Conservation (phyloP, 2,797 vertebrate genomes). For the Rhabdophis nuchalis region DNA sequence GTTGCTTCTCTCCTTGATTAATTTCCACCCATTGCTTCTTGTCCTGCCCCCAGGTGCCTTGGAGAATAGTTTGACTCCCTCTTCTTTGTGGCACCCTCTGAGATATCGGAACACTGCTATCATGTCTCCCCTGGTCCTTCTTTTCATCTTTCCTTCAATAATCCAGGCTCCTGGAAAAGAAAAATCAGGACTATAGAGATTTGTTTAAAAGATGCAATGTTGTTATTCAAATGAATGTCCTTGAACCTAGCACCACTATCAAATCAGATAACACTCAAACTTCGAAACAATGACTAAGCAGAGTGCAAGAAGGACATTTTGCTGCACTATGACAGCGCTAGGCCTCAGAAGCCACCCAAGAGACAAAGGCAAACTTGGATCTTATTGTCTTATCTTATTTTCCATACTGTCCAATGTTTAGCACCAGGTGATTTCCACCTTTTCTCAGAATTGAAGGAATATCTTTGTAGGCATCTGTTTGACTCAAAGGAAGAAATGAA, state of each 20-base stretch:
- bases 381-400: neutral
- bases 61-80: no score
- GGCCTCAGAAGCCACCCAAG: neutral
- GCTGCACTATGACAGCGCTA: neutral
- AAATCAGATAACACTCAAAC: neutral
- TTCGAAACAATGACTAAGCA: neutral
- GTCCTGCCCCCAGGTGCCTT: no score
- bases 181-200: neutral
- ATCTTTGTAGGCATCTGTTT: neutral
- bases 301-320: neutral
- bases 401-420: neutral
- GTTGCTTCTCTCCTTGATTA: no score
- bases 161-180: neutral
- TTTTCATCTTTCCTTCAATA: neutral
- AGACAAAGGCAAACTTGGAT: neutral
- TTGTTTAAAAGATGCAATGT: neutral
- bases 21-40: no score
- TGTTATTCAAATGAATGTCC: neutral
- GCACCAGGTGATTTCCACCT: neutral
- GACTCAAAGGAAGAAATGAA: neutral
- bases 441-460: neutral
- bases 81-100: no score
- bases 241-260: neutral
- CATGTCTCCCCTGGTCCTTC: no score
- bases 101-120: no score